Evolutionary conservation across 2,888 invertebrate species (phyloP).

Genomic region (Drosophila tanythrix): DNA sequence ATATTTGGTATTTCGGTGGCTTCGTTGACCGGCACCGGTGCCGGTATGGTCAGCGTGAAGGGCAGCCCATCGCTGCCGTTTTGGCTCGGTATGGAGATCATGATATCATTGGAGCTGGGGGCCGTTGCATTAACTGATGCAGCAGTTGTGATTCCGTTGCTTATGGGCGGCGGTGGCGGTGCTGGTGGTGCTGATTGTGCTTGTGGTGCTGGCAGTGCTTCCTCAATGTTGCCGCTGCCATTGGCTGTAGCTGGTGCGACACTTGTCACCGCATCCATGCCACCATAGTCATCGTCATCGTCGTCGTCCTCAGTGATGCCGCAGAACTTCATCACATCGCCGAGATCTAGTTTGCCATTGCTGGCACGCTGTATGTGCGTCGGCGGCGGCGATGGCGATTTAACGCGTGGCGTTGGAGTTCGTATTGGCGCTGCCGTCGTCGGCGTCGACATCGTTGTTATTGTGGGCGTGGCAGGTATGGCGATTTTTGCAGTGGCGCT

Average conservation of each 20-base stretch:
- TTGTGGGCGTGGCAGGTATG: conserved; percentile 50
- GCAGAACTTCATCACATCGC: conserved; percentile 90
- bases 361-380: conserved; percentile 80
- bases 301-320: conserved; percentile 90
- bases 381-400: conserved; percentile 66
- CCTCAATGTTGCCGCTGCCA: conserved; percentile 35
- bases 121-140: conserved; percentile 19
- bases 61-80: conserved; percentile 83
- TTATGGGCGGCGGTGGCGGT: conserved; percentile 23
- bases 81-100: conserved; percentile 85
- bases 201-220: conserved; percentile 36
- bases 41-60: conserved; percentile 84
- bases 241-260: conserved; percentile 26
- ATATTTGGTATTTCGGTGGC: conserved; percentile 82
- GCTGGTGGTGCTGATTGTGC: conserved; percentile 13
- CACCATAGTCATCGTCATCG: conserved; percentile 86
- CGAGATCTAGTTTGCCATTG: conserved; percentile 87
- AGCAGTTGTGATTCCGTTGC: conserved; percentile 21
- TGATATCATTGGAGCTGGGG: conserved; percentile 76
- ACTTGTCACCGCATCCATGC: conserved; percentile 72
- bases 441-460: conserved; percentile 2
- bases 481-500: conserved; percentile 53
- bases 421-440: conserved; percentile 24
- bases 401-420: conserved; percentile 36
- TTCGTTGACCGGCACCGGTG: conserved; percentile 65